A percentile compares a stretch with the other conserved stretches of the same genome.
Evolutionary conservation across 1,140 invertebrate genomes (phyloP).

Genomic region (Formica selysi): DNA sequence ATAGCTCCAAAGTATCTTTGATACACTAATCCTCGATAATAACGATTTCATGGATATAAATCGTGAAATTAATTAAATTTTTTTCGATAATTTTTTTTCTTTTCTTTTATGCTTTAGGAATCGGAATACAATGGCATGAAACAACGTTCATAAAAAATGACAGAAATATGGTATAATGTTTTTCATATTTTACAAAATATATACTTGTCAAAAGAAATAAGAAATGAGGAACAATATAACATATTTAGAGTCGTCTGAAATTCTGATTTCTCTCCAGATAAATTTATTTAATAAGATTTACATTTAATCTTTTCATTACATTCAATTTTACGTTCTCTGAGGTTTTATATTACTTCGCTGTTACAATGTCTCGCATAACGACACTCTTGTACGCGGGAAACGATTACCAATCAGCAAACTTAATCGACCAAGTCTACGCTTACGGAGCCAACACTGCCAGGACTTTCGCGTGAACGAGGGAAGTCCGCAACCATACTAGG

Average conservation of each 20-base stretch:
- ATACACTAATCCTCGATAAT: not conserved
- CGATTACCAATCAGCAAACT: conserved; percentile 39
- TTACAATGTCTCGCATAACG: not conserved
- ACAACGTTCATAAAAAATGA: conserved; percentile 13
- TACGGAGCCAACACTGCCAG: conserved; percentile 76
- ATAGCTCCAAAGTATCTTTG: not conserved
- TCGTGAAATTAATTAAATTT: not conserved
- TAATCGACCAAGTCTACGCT: conserved; percentile 72
- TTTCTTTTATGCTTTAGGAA: not conserved
- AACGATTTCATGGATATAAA: not conserved
- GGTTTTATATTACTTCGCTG: not conserved
- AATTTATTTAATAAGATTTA: not conserved
- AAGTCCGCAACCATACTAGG: conserved; percentile 57
- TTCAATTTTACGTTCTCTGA: not conserved
- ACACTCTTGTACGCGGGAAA: conserved; percentile 15
- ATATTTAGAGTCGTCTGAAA: not conserved
- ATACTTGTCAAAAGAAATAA: conserved; percentile 16
- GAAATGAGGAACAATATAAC: not conserved
- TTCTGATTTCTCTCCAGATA: not conserved
- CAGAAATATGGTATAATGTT: not conserved
- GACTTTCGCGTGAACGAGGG: conserved; percentile 57
- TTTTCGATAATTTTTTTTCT: not conserved
- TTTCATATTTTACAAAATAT: not conserved
- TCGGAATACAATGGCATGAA: not conserved
- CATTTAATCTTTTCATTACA: not conserved